A percentile compares a stretch with the other conserved stretches of the same genome.
phyloP scores from a whole-genome alignment of 2,113 vertebrate species.

The Mus spicilegus region DNA sequence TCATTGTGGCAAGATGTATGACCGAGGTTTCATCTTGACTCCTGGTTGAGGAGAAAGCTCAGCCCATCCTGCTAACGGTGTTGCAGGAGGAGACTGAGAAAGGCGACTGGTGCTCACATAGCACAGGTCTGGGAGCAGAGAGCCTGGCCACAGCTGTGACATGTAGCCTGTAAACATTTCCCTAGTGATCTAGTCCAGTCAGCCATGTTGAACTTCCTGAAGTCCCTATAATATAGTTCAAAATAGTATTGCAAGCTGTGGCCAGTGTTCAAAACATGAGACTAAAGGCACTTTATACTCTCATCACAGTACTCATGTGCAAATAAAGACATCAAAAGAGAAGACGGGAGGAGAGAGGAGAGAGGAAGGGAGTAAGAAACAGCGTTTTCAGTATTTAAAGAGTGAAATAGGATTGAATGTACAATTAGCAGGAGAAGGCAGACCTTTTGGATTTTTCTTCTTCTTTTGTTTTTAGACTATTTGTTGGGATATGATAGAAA shows the following conservation, averaged over 20 bases:
- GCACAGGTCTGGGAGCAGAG: background rate
- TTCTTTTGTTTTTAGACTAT: background rate
- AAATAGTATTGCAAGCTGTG: too few relatives aligned
- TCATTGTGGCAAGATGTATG: background rate
- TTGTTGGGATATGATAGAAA: background rate
- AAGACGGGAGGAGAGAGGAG: background rate
- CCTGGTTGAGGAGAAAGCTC: background rate
- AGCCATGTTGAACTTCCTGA: background rate
- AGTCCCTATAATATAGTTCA: background rate
- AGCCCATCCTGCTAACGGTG: background rate
- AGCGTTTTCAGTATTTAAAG: background rate
- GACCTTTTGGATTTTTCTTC: background rate
- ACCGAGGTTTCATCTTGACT: background rate
- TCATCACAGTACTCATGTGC: rapidly evolving
- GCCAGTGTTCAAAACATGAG: background rate
- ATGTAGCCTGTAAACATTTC: background rate
- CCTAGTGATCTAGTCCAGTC: too few relatives aligned
- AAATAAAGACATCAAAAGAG: background rate
- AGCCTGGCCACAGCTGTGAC: background rate
- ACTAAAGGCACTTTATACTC: too few relatives aligned
- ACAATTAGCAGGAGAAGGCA: background rate
- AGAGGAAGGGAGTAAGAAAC: background rate
- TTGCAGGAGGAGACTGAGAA: background rate
- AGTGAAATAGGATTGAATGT: background rate
- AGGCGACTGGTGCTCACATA: background rate